These are phyloP conservation scores for Garra rufa DNA, from an alignment of 2,113 vertebrate genomes.

Conservation along the genomic window DNA sequence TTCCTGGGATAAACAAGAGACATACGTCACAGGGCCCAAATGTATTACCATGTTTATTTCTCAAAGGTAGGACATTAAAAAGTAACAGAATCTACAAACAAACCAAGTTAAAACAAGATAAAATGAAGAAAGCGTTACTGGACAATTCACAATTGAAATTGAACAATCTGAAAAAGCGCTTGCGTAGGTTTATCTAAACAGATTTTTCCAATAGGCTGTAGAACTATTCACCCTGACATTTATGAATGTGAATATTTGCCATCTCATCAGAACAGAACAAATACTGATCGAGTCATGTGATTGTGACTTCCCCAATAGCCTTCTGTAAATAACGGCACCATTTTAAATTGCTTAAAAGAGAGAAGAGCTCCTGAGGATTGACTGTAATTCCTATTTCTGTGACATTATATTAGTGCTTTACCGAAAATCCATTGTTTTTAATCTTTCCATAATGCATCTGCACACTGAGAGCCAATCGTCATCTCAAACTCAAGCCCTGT, in stretches of 20 bases:
- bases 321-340: neutral
- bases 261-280: neutral
- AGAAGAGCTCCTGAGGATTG: slow-evolving; percentile 35
- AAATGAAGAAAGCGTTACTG: slow-evolving; percentile 35
- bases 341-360: slow-evolving; percentile 20
- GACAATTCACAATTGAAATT: neutral
- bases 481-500: neutral
- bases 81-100: slow-evolving; percentile 45
- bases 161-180: neutral
- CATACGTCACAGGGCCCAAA: neutral
- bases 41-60: slow-evolving; percentile 52
- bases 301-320: neutral
- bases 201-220: neutral
- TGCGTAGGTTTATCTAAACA: neutral
- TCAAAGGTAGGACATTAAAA: slow-evolving; percentile 53
- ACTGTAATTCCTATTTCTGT: neutral
- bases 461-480: neutral
- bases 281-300: slow-evolving; percentile 1
- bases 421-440: neutral
- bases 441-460: neutral
- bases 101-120: slow-evolving; percentile 35
- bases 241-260: neutral
- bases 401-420: slow-evolving; percentile 12
- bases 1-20: neutral
- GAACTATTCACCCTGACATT: slow-evolving; percentile 6